phyloP scores from a whole-genome alignment of 2,113 vertebrate genomes.

The Brachionichthys hirsutus region DNA sequence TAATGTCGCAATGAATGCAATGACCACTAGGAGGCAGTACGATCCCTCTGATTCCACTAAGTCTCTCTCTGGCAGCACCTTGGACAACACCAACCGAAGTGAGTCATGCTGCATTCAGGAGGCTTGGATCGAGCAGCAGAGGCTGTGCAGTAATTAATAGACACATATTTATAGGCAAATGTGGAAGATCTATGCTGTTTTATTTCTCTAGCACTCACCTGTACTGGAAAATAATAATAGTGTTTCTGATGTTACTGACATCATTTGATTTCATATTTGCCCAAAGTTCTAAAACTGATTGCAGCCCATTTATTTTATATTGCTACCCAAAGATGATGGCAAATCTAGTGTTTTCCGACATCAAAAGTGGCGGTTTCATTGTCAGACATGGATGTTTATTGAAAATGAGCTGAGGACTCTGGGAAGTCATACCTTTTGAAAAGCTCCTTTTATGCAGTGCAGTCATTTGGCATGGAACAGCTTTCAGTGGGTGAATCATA shows the following conservation, averaged over 20 bases:
- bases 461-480: conserved; percentile 14
- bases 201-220: conserved; percentile 15
- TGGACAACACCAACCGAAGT: conserved; percentile 65
- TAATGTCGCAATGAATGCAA: background rate
- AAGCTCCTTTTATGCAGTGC: conserved; percentile 23
- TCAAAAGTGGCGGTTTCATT: conserved; percentile 25
- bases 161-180: conserved; percentile 31
- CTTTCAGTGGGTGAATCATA: conserved; percentile 31
- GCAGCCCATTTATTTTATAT: conserved; percentile 14
- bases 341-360: conserved; percentile 29
- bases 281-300: background rate
- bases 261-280: no score
- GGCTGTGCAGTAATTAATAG: conserved; percentile 60
- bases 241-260: no score
- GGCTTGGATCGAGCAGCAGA: conserved; percentile 41
- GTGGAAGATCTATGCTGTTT: conserved; percentile 13
- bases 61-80: conserved; percentile 54
- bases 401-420: conserved; percentile 24
- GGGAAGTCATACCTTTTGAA: conserved; percentile 10
- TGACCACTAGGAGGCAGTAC: conserved; percentile 54
- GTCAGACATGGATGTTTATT: conserved; percentile 30
- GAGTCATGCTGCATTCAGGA: conserved; percentile 62
- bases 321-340: background rate
- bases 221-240: background rate
- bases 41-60: background rate